Percentiles rank a stretch among this genome's conserved stretches.
These are phyloP conservation scores for Lacanobia oleracea DNA, from an alignment of 2,888 invertebrate genomes.

Conservation along the genomic window DNA sequence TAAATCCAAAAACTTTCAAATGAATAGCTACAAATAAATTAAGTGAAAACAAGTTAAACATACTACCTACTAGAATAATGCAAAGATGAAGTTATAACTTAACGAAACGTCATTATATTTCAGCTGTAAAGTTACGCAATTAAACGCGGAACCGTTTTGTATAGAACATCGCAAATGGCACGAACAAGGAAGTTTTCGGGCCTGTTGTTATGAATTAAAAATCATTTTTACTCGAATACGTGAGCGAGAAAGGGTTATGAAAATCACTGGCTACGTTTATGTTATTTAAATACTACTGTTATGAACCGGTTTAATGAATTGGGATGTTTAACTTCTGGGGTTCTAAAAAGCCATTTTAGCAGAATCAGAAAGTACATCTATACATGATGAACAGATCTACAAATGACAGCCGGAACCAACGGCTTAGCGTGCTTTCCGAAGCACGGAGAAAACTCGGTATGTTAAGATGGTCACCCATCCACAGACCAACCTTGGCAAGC, in stretches of 20 bases:
- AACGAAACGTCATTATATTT: constrained; percentile 6
- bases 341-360: no score
- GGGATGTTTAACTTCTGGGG: no score
- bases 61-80: constrained; percentile 16
- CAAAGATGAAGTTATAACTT: constrained; percentile 17
- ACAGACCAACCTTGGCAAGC: no score
- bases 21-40: constrained; percentile 7
- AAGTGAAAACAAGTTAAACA: constrained; percentile 17
- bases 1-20: not conserved
- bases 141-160: constrained; percentile 21
- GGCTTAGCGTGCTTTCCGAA: no score
- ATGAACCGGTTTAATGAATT: no score
- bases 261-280: not conserved
- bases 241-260: not conserved
- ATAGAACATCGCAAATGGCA: constrained; percentile 2
- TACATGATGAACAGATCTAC: no score
- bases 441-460: no score
- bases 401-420: no score
- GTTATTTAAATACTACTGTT: no score
- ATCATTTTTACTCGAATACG: not conserved
- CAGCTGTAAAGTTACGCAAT: constrained; percentile 32
- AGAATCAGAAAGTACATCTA: no score
- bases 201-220: constrained; percentile 12
- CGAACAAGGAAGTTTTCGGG: not conserved
- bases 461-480: no score